Evolutionary conservation across 2,888 invertebrate species (phyloP), one percentile per base, ranked within the genome.

Genomic region (Stegophylla sp.): DNA sequence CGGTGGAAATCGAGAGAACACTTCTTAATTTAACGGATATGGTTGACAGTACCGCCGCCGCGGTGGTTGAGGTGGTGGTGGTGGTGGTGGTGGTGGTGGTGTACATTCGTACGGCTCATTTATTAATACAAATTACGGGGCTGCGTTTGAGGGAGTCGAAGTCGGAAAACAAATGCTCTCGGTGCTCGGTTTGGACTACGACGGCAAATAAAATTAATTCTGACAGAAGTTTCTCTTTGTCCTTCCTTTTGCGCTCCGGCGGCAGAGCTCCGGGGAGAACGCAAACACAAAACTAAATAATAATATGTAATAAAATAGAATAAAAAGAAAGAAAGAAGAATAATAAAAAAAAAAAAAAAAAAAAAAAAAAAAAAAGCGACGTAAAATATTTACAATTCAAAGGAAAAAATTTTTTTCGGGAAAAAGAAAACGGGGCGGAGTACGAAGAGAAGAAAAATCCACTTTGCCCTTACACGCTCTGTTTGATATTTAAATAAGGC

Each of bases 401-500:
- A 45, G 48, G 48, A 28, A 74, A 59, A 56, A 59, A 59, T 72
- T 72, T 72, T 23, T 23, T 43, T 43, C n/a, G n/a, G 26, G 10
- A 13, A 17, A 26, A 43, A 72, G 34, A 63, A n/a, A 43, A 45
- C 1, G 23, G 53, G 23, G n/a, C 23, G 23, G 7, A 43, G 66
- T 76, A 34, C 53, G 53, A 76, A 76, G 43, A 56, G 20, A 56
- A 56, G 20, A 59, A 66, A 34, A 69, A 48, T 45, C 59, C 67
- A 59, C 67, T 69, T 69, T 59, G 59, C 10, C 77, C 20, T 69
- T 67, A 67, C 56, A 76, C 66, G 56, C 13, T 67, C 43, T 67
- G 66, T 67, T 67, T 76, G 43, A 76, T 76, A 77, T 77, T 77
- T 69, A 77, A 77, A 77, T 77, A 77, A 56, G 59, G 67, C 28